phyloP scores from a whole-genome alignment of 2,888 invertebrate genomes.

The Erebia aethiops region DNA sequence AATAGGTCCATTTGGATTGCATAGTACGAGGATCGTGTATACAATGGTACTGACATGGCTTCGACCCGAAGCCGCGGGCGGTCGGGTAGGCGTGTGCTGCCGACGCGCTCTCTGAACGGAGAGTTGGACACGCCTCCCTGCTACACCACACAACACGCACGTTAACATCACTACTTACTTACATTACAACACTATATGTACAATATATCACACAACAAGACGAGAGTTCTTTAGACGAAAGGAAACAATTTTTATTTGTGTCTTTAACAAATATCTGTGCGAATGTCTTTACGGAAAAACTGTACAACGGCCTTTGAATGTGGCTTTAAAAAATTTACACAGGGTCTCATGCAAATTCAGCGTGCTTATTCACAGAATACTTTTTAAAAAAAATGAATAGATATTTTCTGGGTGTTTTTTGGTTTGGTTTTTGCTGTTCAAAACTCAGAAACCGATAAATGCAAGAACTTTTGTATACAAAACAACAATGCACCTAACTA shows the following conservation, averaged over 20 bases:
- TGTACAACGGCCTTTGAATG: not conserved
- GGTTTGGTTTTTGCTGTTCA: not conserved
- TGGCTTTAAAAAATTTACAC: not conserved
- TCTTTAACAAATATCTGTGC: not conserved
- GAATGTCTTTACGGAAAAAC: not conserved
- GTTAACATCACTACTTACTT: constrained; percentile 48
- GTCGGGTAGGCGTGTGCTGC: constrained; percentile 93
- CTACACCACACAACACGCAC: constrained; percentile 67
- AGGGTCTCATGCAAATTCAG: not conserved
- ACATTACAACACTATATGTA: not conserved
- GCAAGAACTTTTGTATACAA: no score
- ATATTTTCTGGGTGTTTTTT: not conserved
- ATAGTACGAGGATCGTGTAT: constrained; percentile 16
- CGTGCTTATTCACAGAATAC: constrained; percentile 4
- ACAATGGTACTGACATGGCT: constrained; percentile 76
- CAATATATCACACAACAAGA: not conserved
- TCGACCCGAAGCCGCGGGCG: constrained; percentile 94
- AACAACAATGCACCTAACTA: no score
- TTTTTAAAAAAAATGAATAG: not conserved
- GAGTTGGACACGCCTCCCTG: constrained; percentile 87
- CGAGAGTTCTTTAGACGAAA: not conserved
- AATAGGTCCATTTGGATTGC: constrained; percentile 12
- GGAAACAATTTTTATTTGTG: not conserved
- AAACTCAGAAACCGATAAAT: not conserved
- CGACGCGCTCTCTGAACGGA: constrained; percentile 94